Percentiles rank a stretch among this genome's conserved stretches.
These are phyloP conservation scores for Onychomys arenicola DNA, from an alignment of 2,797 vertebrate species.

Conservation along the genomic window DNA sequence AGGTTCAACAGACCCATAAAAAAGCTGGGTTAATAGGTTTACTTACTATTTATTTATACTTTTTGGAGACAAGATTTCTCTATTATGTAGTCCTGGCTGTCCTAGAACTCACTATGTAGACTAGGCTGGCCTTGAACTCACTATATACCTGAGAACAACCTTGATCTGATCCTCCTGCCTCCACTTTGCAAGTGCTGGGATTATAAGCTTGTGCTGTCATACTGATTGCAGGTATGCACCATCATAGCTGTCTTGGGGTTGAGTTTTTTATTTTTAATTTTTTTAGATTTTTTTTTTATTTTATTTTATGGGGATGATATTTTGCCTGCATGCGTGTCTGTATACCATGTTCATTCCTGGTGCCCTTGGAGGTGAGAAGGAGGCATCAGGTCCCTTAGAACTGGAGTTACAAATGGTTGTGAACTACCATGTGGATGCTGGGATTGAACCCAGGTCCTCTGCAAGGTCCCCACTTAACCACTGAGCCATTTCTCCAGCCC, in stretches of 20 bases:
- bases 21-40: background rate
- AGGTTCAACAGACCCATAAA: background rate
- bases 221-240: background rate
- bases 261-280: background rate
- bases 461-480: background rate
- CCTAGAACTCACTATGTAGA: background rate
- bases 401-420: background rate
- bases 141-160: background rate
- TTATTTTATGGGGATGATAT: background rate
- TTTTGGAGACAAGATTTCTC: background rate
- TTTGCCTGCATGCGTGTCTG: background rate
- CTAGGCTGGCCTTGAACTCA: background rate
- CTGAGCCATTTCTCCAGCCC: background rate
- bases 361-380: background rate
- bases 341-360: background rate
- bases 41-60: background rate
- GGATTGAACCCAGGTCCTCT: background rate
- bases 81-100: background rate
- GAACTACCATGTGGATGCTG: background rate
- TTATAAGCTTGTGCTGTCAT: background rate
- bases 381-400: background rate
- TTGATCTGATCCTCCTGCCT: background rate
- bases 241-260: background rate
- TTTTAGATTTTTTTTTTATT: background rate
- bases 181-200: no score